phyloP scores from a whole-genome alignment of 2,113 vertebrate genomes.

The Apodemus sylvaticus region DNA sequence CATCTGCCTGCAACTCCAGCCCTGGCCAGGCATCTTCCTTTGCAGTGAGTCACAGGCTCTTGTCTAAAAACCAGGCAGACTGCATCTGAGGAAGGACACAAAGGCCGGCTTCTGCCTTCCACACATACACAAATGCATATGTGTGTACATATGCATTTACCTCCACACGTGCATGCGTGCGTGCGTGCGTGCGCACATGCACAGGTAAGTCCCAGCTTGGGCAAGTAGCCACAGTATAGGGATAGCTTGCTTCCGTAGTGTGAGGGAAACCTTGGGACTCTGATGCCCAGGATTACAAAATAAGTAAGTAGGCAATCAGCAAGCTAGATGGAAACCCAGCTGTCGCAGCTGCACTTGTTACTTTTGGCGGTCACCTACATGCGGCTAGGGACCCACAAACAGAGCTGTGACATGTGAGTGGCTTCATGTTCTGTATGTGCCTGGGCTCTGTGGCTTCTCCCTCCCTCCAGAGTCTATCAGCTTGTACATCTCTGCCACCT shows the following conservation, averaged over 20 bases:
- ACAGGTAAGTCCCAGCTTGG: no score
- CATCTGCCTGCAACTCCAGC: not conserved
- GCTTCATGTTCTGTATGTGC: accelerated
- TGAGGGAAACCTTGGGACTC: not conserved
- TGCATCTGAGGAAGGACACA: not conserved
- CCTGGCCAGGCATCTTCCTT: not conserved
- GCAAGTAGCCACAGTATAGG: not conserved
- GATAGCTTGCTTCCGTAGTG: not conserved
- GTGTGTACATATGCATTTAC: not conserved
- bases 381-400: not conserved
- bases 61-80: not conserved
- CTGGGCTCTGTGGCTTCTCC: not conserved
- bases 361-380: accelerated
- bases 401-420: not conserved
- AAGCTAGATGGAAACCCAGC: not conserved
- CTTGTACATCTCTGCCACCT: not conserved
- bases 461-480: not conserved
- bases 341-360: not conserved
- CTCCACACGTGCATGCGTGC: not conserved
- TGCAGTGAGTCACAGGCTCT: not conserved
- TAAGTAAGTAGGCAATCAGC: no score
- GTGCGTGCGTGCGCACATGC: not conserved
- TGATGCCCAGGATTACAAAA: not conserved
- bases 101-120: no score
- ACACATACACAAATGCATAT: no score